Percentiles rank a stretch among this genome's conserved stretches.
These are phyloP conservation scores for Lepidurus arcticus DNA, from an alignment of 1,140 invertebrate species.

Conservation along the genomic window DNA sequence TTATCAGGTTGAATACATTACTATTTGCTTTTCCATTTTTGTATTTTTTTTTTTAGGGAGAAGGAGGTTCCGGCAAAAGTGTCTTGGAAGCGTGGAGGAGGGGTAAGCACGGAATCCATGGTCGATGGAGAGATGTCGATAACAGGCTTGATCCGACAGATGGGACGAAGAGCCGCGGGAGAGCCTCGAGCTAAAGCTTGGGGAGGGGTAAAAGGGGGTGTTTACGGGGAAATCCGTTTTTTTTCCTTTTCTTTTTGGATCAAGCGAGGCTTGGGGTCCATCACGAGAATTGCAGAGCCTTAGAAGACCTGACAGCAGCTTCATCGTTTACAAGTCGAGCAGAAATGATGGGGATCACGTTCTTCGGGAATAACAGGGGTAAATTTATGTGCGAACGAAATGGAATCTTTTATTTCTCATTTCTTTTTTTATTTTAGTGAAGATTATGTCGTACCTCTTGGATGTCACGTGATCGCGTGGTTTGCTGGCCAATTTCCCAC, in stretches of 20 bases:
- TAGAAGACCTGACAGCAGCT: neutral
- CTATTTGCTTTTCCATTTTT: neutral
- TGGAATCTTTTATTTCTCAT: neutral
- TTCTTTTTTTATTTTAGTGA: neutral
- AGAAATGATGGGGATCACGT: neutral
- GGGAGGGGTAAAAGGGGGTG: neutral
- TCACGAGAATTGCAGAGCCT: neutral
- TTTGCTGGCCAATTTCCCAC: conserved; percentile 77
- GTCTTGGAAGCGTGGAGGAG: neutral
- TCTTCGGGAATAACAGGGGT: neutral
- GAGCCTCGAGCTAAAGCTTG: neutral
- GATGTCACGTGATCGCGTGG: conserved; percentile 79
- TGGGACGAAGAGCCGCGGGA: neutral
- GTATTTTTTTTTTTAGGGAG: neutral
- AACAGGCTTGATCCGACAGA: conserved; percentile 16
- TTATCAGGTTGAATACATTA: neutral
- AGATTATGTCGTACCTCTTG: conserved; percentile 60
- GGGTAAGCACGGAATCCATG: neutral
- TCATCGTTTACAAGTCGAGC: neutral
- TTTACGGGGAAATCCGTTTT: neutral
- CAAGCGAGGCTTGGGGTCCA: neutral
- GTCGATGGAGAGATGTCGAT: conserved; percentile 18
- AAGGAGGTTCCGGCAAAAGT: neutral
- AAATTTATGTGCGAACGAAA: neutral
- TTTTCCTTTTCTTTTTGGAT: neutral